Evolutionary conservation across 2,113 vertebrate species (phyloP), one percentile per base, ranked within the genome.

Genomic region (Leucosticte australis): DNA sequence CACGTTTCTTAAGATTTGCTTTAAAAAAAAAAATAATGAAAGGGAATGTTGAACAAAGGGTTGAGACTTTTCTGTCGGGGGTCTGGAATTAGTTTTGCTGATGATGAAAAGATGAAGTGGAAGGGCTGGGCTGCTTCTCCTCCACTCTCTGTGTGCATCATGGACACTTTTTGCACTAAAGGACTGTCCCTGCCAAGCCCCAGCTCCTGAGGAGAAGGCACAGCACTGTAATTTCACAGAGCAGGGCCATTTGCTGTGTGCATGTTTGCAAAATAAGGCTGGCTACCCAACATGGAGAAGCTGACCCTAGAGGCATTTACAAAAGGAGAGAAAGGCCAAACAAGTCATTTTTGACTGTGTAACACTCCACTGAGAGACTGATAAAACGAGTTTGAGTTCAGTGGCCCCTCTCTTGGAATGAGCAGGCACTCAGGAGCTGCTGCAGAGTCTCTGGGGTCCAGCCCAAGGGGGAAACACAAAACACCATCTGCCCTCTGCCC

Each of bases 71-170:
- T 90, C 59, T 77, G 22, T 52, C 2, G 0, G 20, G 31, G 52
- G 39, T 91, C 90, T 92, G 78, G 70, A 90, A 89, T 92, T 82
- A 77, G 53, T 77, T 95, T 69, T 39, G 73, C 67, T 63, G 65
- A 31, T 0, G 2, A 71, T 41, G 20, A 49, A 69, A 85, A 92
- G 73, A 28, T 17, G 22, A 80, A 76, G 46, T 23, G 28, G 60
- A 37, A 47, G 7, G 31, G 35, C 57, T 75, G 10, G 31, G 47
- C 74, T 68, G 55, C 37, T 95, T 46, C 20, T 79, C 53, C 84
- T 92, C 37, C 8, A 6, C 49, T 57, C 46, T 59, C 44, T 37
- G 21, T 37, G 81, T 6, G 64, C 42, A 74, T 8, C 37, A 59
- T 0, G 4, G 55, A 37, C 2, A 2, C 46, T 46, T 90, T 59